phyloP scores from a whole-genome alignment of 2,888 invertebrate species.

The Scaeva pyrastri region DNA sequence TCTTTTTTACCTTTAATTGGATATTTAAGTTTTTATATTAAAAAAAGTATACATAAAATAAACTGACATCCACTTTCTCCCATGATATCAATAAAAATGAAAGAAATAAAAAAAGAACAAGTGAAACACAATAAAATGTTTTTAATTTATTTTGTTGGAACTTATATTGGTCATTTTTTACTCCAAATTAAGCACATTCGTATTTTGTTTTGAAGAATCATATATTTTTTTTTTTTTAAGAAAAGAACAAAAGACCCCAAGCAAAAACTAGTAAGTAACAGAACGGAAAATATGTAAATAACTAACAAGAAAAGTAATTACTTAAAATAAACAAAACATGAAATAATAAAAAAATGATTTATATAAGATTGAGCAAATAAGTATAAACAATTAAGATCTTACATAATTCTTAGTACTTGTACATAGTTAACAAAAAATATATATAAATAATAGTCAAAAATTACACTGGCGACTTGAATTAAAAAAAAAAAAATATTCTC shows the following conservation, averaged over 20 bases:
- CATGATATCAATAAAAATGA: conserved; percentile 59
- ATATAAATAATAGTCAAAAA: conserved; percentile 69
- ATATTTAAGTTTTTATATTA: conserved; percentile 60
- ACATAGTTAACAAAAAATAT: conserved; percentile 62
- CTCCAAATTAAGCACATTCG: conserved; percentile 20
- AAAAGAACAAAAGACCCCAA: conserved; percentile 40
- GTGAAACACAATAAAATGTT: conserved; percentile 53
- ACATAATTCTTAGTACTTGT: conserved; percentile 66
- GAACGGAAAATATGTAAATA: conserved; percentile 69
- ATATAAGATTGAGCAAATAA: conserved; percentile 71
- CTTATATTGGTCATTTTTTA: conserved; percentile 34
- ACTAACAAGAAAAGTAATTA: conserved; percentile 44
- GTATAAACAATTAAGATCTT: conserved; percentile 66
- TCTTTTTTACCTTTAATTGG: conserved; percentile 69
- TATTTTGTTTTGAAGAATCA: conserved; percentile 29
- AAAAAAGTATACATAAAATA: conserved; percentile 39
- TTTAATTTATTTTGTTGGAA: conserved; percentile 42
- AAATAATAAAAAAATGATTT: conserved; percentile 56
- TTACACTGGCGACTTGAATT: conserved; percentile 67
- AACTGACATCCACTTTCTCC: conserved; percentile 66
- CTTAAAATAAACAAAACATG: conserved; percentile 56
- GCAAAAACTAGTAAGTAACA: conserved; percentile 61
- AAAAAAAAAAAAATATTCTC: conserved; percentile 50
- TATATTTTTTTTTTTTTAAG: conserved; percentile 19
- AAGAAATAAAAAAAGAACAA: conserved; percentile 49